A percentile compares a stretch with the other conserved stretches of the same genome.
Evolutionary conservation across 2,797 vertebrate genomes (phyloP).

Genomic region (Neopelma chrysocephalum): DNA sequence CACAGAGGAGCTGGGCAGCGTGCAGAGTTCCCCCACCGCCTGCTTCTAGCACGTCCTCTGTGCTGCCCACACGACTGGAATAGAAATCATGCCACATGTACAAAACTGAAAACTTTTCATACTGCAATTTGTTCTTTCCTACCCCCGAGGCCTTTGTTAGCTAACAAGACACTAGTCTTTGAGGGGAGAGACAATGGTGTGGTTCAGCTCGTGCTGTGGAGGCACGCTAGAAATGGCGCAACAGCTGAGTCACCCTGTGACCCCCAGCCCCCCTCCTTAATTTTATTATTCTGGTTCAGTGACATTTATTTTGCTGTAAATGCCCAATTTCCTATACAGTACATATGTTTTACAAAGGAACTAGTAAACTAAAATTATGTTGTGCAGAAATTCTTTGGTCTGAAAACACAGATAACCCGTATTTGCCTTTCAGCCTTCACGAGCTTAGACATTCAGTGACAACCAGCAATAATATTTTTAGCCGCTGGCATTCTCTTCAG

Average conservation of each 20-base stretch:
- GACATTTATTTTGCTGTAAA: constrained; percentile 18
- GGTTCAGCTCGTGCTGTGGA: neutral
- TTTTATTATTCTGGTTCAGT: constrained; percentile 19
- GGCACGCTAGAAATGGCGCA: neutral
- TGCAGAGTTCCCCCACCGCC: rapidly evolving
- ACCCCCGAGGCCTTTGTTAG: neutral
- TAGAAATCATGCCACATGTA: neutral
- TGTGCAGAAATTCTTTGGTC: neutral
- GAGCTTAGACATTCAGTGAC: neutral
- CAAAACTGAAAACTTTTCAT: constrained; percentile 8
- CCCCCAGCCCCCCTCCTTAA: neutral
- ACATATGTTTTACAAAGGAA: neutral
- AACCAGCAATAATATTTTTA: neutral
- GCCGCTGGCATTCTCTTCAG: neutral
- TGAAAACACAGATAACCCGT: neutral
- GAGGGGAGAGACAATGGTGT: constrained; percentile 12
- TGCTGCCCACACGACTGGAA: rapidly evolving
- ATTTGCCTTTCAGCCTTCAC: neutral
- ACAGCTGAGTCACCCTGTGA: neutral
- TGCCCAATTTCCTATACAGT: neutral
- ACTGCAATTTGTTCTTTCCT: neutral
- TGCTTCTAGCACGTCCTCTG: neutral
- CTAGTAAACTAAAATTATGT: neutral
- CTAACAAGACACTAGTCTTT: constrained; percentile 33
- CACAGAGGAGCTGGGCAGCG: rapidly evolving